phyloP scores from a whole-genome alignment of 2,797 vertebrate species.

The Catharus ustulatus region DNA sequence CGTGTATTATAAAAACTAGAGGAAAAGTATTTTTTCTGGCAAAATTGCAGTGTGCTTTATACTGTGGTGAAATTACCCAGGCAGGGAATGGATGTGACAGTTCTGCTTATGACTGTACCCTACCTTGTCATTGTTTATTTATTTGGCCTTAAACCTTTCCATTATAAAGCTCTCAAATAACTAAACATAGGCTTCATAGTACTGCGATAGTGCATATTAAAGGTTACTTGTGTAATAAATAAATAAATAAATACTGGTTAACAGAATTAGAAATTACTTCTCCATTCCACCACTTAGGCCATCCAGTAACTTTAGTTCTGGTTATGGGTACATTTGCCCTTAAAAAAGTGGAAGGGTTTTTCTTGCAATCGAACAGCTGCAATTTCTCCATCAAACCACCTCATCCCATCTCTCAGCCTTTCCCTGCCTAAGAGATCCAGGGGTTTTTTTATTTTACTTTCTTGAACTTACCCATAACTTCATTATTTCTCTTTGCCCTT shows the following conservation, averaged over 20 bases:
- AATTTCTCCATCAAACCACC: not conserved
- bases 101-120: not conserved
- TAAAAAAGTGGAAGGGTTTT: too few relatives aligned
- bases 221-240: not conserved
- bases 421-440: not conserved
- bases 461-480: not conserved
- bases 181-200: not conserved
- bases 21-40: not conserved
- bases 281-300: not conserved
- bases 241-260: not conserved
- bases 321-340: not conserved
- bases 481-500: not conserved
- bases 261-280: not conserved
- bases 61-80: not conserved
- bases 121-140: not conserved
- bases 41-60: not conserved
- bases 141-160: not conserved
- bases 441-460: not conserved
- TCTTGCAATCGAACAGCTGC: not conserved
- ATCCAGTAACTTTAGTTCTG: not conserved
- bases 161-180: not conserved
- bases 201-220: not conserved
- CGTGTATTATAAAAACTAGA: not conserved
- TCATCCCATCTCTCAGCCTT: not conserved
- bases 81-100: not conserved